A percentile compares a stretch with the other conserved stretches of the same genome.
These are phyloP conservation scores for Percina caprodes DNA, from an alignment of 2,113 vertebrate genomes.

Conservation along the genomic window DNA sequence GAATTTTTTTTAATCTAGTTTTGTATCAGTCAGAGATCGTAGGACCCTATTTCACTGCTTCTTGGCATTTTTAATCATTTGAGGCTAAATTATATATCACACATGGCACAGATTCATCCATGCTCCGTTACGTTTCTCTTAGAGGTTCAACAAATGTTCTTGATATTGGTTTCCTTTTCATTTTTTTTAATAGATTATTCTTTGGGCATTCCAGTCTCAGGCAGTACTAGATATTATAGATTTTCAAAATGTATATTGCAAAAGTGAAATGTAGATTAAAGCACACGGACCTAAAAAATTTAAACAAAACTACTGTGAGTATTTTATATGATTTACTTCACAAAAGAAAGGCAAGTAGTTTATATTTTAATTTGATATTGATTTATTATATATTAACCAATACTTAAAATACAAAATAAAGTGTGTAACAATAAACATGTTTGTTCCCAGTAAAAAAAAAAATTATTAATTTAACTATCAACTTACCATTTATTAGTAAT, in stretches of 20 bases:
- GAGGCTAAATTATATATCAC: conserved; percentile 34
- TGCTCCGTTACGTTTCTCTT: conserved; percentile 17
- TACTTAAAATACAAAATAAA: too few species aligned
- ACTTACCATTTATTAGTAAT: too few species aligned
- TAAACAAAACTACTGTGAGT: not conserved
- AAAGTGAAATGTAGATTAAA: conserved; percentile 10
- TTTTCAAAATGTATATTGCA: conserved; percentile 2
- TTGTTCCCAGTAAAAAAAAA: too few species aligned
- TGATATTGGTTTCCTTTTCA: conserved; percentile 13
- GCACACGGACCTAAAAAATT: conserved; percentile 7
- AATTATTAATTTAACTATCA: too few species aligned
- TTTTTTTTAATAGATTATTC: too few species aligned
- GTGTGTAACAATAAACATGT: too few species aligned
- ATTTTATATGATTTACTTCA: not conserved
- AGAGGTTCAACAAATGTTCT: conserved; percentile 2
- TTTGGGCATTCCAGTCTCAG: not conserved
- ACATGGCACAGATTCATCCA: not conserved
- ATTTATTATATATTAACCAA: too few species aligned
- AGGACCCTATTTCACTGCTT: conserved; percentile 17
- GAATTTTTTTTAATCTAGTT: conserved; percentile 47
- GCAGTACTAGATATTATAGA: not conserved
- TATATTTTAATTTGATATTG: not conserved
- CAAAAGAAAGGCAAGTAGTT: not conserved
- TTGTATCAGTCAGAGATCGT: conserved; percentile 31
- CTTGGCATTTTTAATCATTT: conserved; percentile 37